Evolutionary conservation across 2,113 vertebrate genomes (phyloP).

Genomic region (Uria lomvia): DNA sequence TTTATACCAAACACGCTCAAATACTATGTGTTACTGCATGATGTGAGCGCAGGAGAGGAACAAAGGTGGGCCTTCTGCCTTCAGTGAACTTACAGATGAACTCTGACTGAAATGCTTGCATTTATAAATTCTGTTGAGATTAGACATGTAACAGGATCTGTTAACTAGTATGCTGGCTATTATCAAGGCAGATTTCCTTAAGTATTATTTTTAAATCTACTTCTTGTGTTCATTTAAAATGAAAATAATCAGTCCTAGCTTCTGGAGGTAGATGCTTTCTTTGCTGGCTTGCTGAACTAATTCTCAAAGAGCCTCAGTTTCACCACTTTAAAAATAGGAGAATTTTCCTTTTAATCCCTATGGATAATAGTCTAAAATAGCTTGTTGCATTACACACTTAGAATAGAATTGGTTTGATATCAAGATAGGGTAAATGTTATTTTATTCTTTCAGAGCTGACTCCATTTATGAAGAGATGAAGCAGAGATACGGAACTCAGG

Average conservation of each 20-base stretch:
- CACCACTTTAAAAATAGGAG: neutral
- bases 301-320: neutral
- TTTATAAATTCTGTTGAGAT: neutral
- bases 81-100: neutral
- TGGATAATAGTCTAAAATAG: neutral
- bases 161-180: neutral
- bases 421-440: neutral
- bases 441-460: conserved; percentile 82
- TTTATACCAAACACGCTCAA: conserved; percentile 98
- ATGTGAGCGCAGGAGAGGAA: conserved; percentile 87
- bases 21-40: conserved; percentile 95
- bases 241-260: neutral
- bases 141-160: neutral
- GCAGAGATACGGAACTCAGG: conserved; percentile 93
- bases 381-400: neutral
- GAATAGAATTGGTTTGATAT: neutral
- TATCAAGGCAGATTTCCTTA: neutral
- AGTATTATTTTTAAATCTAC: neutral
- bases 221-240: neutral
- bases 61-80: conserved; percentile 79
- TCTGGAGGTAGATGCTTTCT: neutral
- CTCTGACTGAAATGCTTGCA: neutral
- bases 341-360: neutral
- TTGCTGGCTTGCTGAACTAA: neutral
- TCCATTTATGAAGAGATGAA: conserved; percentile 96